Base-by-base conservation (phyloP, 2,797 vertebrate genomes). In the Eulemur albifrons region DNA sequence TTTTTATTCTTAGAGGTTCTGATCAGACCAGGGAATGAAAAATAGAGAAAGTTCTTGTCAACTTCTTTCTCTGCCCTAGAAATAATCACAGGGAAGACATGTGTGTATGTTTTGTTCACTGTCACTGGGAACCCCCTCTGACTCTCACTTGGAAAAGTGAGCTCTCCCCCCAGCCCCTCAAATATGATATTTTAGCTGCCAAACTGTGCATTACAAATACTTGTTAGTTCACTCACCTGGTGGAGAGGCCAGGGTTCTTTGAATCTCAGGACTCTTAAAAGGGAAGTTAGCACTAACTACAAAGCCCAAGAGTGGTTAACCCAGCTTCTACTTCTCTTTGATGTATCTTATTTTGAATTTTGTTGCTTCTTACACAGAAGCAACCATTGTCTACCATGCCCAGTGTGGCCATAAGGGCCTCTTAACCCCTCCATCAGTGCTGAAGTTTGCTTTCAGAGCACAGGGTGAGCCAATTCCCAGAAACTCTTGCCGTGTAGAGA, bases 351-450 rank as follows among this genome's bases (percentile, higher is more conserved):
- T 61, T 59, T 43, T 87, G 38, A 35, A 70, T 54, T 14, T 45
- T 69, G 30, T 84, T 90, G 40, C 57, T 50, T 94, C 75, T 88
- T 52, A 88, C 70, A 70, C 35, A 90, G 80, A 87, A 89, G 30
- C 43, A 77, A 43, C 75, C 93, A 11, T 79, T 90, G 63, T 11
- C 82, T 52, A 35, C 81, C 35, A 32, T 48, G n/a, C 45, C 80
- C 75, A 35, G 35, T 57, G 52, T 70, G 40, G 45, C 59, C 25
- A 8, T 32, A 61, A 9, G 32, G 38, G 23, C 59, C 80, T 90
- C 65, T 57, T 52, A 8, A 8, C 32, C 30, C n/a, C 21, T 83
- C 45, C 32, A 7, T 92, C 27, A 40, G 7, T 54, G 43, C 67
- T 35, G 30, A 94, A 80, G 86, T 90, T 92, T 67, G 32, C 59